A percentile compares a stretch with the other conserved stretches of the same genome.
phyloP scores from a whole-genome alignment of 2,113 vertebrate species.

The Pelodiscus sinensis region DNA sequence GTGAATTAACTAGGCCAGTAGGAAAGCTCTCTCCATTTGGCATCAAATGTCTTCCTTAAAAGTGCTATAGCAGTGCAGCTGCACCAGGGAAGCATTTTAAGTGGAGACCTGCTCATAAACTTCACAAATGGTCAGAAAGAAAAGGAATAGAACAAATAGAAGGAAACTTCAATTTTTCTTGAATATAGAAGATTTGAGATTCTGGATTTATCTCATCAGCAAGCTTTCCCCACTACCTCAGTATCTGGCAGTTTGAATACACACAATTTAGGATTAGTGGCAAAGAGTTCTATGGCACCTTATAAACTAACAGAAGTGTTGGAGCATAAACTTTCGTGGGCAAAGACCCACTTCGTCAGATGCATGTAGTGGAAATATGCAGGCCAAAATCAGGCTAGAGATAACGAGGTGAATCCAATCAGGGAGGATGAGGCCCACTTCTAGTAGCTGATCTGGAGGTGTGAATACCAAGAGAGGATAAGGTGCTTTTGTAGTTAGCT shows the following conservation, averaged over 20 bases:
- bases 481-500: too few relatives aligned
- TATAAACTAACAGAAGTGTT: too few relatives aligned
- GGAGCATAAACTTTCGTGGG: too few relatives aligned
- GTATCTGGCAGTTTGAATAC: neutral
- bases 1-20: neutral
- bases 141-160: neutral
- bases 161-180: neutral
- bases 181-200: neutral
- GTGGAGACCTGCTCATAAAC: neutral
- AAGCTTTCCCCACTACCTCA: neutral
- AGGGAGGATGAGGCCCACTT: too few relatives aligned
- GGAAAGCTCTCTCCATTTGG: neutral
- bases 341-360: too few relatives aligned
- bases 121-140: neutral
- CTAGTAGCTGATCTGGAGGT: too few relatives aligned
- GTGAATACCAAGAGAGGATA: too few relatives aligned
- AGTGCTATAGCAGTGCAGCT: neutral
- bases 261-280: neutral
- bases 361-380: too few relatives aligned
- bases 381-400: too few relatives aligned
- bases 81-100: too few relatives aligned
- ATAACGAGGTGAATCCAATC: too few relatives aligned
- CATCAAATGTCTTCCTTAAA: neutral
- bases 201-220: neutral
- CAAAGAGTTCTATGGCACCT: too few relatives aligned